Conservation (phyloP, 2,888 invertebrate species). For the Luperina nickerlii region DNA sequence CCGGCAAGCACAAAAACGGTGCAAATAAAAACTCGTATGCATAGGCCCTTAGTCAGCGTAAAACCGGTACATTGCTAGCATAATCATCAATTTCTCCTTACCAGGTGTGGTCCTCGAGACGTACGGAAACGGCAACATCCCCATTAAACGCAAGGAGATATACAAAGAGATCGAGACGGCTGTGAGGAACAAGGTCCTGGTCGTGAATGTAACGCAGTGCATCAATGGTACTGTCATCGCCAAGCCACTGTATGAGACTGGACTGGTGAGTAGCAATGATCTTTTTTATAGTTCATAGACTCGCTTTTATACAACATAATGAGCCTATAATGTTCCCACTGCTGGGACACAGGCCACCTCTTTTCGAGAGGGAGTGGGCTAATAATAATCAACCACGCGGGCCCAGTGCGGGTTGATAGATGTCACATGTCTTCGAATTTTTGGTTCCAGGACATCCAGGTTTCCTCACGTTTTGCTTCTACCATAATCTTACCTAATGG, state of each 20-base stretch:
- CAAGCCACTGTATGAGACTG: conserved; percentile 95
- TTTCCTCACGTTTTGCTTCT: not conserved
- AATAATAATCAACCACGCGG: no score
- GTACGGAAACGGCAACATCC: conserved; percentile 98
- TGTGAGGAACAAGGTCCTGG: conserved; percentile 94
- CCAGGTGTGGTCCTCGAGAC: conserved; percentile 96
- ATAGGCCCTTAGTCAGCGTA: not conserved
- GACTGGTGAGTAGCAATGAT: conserved; percentile 89
- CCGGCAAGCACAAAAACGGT: not conserved
- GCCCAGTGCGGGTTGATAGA: no score
- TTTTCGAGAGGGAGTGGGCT: not conserved
- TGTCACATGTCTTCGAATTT: not conserved
- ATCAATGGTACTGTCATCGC: conserved; percentile 94
- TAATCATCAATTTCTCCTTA: conserved; percentile 10
- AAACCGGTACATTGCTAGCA: not conserved
- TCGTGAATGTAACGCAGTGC: conserved; percentile 98
- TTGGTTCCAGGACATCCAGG: not conserved
- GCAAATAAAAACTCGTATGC: not conserved
- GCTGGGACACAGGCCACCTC: no score
- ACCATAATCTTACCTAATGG: not conserved
- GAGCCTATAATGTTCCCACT: not conserved
- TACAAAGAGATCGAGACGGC: conserved; percentile 94
- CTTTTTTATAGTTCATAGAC: not conserved
- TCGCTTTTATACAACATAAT: not conserved
- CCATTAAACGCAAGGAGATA: conserved; percentile 95